Evolutionary conservation across 2,797 vertebrate genomes (phyloP), one percentile per base, ranked within the genome.

Genomic region (Pipistrellus pipistrellus): DNA sequence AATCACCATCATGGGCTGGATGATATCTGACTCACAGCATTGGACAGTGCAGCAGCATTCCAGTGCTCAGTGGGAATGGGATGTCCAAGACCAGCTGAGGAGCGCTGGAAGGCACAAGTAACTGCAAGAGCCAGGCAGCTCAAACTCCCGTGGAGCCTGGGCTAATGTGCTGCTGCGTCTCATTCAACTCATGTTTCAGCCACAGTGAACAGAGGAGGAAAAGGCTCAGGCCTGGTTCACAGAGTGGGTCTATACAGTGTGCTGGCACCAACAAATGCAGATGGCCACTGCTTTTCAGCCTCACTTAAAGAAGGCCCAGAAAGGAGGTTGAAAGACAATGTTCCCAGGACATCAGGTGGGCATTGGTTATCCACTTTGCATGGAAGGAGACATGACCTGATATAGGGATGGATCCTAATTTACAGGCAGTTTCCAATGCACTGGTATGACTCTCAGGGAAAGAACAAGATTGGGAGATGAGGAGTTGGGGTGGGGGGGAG

Each of bases 371-470:
- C 35, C 30, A 68, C 8, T 62, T 88, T 53, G 30, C 10, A 14
- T 20, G 15, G 44, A 44, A 85, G 25, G 51, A 91, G 44, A 93
- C 80, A 85, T 64, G 53, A 44, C n/a, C 77, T 41, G 10, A 69
- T 59, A 21, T 68, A 30, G 46, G 78, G 41, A 35, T 85, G 20
- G 53, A 14, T 35, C 17, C 25, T 77, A 72, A 32, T 82, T 71
- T 71, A 64, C 18, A 51, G n/a, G 2, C 30, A 32, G 5, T 55
- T 25, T 41, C 21, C 18, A 81, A 76, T n/a, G 30, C 1, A 30
- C 10, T 76, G 25, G n/a, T 20, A 21, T 69, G 13, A 27, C 41
- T 77, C 1, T 57, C 27, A 32, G 46, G 35, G 27, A 76, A 91
- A 64, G 30, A 73, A 53, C 44, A 85, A 57, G 68, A 35, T 6